Conservation (phyloP, 2,888 invertebrate genomes). For the Drosophila lutescens region DNA sequence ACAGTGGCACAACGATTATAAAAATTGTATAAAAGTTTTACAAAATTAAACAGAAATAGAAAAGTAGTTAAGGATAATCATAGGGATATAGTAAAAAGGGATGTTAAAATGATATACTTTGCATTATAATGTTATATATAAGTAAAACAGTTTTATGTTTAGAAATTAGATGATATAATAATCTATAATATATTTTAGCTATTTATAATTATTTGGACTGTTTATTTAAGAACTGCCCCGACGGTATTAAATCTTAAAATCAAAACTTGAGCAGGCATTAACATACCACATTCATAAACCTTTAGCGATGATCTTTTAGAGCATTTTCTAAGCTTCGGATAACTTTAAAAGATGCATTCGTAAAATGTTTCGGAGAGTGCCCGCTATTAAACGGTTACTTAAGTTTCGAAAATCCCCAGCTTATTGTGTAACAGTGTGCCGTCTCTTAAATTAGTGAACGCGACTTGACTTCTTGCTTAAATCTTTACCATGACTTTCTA, state of each 20-base stretch:
- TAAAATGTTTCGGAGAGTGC: background rate
- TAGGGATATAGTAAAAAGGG: too few species aligned
- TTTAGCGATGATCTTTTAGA: background rate
- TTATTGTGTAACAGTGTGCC: slow-evolving; percentile 34
- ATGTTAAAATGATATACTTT: too few species aligned
- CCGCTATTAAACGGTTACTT: slow-evolving; percentile 24
- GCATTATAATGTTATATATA: too few species aligned
- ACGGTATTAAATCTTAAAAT: background rate
- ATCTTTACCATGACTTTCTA: slow-evolving; percentile 58
- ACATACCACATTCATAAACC: background rate
- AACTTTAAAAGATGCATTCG: slow-evolving; percentile 3
- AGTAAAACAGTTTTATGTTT: too few species aligned
- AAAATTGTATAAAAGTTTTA: too few species aligned
- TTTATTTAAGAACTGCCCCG: background rate
- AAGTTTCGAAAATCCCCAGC: slow-evolving; percentile 3
- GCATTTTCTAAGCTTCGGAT: background rate
- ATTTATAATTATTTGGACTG: too few species aligned
- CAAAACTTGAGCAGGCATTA: background rate
- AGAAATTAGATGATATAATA: too few species aligned
- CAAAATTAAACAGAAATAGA: background rate
- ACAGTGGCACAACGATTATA: slow-evolving; percentile 14
- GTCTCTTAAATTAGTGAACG: slow-evolving; percentile 52
- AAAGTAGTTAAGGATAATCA: background rate
- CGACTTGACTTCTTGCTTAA: slow-evolving; percentile 20
- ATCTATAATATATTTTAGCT: too few species aligned